A percentile compares a stretch with the other conserved stretches of the same genome.
phyloP scores from a whole-genome alignment of 2,888 invertebrate genomes.

The Microctonus hyperodae region DNA sequence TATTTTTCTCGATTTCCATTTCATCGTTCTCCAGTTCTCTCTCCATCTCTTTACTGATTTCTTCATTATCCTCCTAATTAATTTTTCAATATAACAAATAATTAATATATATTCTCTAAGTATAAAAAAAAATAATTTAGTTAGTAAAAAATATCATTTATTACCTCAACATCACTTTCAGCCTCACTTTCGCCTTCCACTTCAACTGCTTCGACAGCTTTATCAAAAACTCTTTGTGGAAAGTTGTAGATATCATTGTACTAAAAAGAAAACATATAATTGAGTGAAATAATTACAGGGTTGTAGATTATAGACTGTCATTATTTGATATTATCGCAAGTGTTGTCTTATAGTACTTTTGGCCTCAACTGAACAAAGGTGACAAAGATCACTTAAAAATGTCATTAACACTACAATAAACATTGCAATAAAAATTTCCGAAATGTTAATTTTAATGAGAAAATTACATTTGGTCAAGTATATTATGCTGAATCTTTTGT shows the following conservation, averaged over 20 bases:
- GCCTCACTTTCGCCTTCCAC: constrained; percentile 76
- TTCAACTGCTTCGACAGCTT: constrained; percentile 88
- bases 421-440: too few species aligned
- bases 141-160: neutral
- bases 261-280: constrained; percentile 69
- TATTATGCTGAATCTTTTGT: too few species aligned
- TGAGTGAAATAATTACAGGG: too few species aligned
- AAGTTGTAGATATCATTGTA: constrained; percentile 99
- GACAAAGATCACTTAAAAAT: too few species aligned
- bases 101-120: too few species aligned
- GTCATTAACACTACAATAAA: too few species aligned
- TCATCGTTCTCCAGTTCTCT: constrained; percentile 68
- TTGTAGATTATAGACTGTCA: too few species aligned
- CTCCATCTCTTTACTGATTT: constrained; percentile 71
- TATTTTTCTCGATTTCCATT: constrained; percentile 51
- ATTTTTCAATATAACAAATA: constrained; percentile 13
- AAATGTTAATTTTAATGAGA: too few species aligned
- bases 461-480: too few species aligned
- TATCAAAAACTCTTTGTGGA: constrained; percentile 93
- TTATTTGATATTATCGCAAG: too few species aligned
- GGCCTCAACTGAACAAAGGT: too few species aligned
- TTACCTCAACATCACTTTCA: constrained; percentile 70
- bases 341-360: too few species aligned
- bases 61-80: constrained; percentile 70
- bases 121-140: constrained; percentile 14